These are phyloP conservation scores for Drosophila tanythrix DNA, from an alignment of 2,888 invertebrate genomes.

Conservation along the genomic window DNA sequence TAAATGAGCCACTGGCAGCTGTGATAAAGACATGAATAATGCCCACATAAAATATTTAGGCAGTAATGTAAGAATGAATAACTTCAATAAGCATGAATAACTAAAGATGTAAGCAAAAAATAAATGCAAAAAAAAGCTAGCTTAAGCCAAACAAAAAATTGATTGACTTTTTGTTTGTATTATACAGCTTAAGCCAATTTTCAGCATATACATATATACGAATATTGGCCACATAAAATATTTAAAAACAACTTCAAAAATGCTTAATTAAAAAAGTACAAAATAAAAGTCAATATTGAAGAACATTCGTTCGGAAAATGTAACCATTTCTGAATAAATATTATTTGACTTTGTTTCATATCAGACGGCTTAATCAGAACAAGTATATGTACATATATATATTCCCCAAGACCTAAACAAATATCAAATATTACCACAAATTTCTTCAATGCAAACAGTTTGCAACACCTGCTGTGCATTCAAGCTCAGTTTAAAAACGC, in stretches of 20 bases:
- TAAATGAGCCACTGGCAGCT: slow-evolving; percentile 26
- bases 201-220: too few relatives aligned
- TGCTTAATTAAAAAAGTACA: background rate
- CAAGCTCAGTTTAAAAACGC: slow-evolving; percentile 1
- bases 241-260: background rate
- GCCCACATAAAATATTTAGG: slow-evolving; percentile 1
- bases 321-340: background rate
- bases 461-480: slow-evolving; percentile 1
- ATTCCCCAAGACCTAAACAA: slow-evolving; percentile 30
- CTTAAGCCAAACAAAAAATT: background rate
- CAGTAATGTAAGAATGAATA: background rate
- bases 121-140: background rate
- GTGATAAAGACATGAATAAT: slow-evolving; percentile 34
- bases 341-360: background rate
- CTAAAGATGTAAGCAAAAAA: background rate
- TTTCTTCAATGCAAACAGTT: slow-evolving; percentile 2
- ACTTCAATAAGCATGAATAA: background rate
- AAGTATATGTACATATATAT: background rate
- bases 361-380: background rate
- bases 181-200: too few relatives aligned
- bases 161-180: too few relatives aligned
- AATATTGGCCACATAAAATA: background rate
- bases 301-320: too few relatives aligned
- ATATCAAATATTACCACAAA: slow-evolving; percentile 25
- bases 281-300: background rate